Evolutionary conservation across 92 coral and sea anemone genomes (phyloP).

Genomic region (Epizoanthus scotinus): DNA sequence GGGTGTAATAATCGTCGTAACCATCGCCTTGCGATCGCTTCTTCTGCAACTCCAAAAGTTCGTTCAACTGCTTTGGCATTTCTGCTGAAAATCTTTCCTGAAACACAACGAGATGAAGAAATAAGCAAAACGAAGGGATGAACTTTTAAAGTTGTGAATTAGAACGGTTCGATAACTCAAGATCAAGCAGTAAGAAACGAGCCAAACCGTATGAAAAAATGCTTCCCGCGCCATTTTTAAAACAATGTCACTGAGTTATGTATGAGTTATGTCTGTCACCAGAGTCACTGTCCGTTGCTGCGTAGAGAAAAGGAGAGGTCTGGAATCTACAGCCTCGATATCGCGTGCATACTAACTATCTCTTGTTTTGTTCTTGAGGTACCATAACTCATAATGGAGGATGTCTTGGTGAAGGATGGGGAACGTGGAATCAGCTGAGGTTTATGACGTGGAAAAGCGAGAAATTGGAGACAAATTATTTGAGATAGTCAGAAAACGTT

Average conservation of each 20-base stretch:
- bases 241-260: slow-evolving; percentile 19
- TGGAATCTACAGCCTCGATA: slow-evolving; percentile 29
- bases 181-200: neutral
- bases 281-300: neutral
- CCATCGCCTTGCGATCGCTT: slow-evolving; percentile 32
- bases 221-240: slow-evolving; percentile 92
- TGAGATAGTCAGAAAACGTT: slow-evolving; percentile 36
- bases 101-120: neutral
- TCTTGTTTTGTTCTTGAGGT: neutral
- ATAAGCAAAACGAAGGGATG: neutral
- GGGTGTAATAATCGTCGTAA: slow-evolving; percentile 17
- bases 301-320: neutral
- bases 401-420: slow-evolving; percentile 9
- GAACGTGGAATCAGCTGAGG: slow-evolving; percentile 7
- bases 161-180: neutral
- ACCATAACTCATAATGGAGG: slow-evolving; percentile 17
- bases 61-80: slow-evolving; percentile 64
- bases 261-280: too few relatives aligned
- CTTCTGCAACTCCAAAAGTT: slow-evolving; percentile 55
- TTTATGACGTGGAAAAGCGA: slow-evolving; percentile 34
- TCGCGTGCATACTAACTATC: neutral
- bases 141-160: neutral
- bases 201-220: slow-evolving; percentile 1
- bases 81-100: slow-evolving; percentile 52
- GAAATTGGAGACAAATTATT: slow-evolving; percentile 68